phyloP scores from a whole-genome alignment of 2,113 vertebrate genomes.

The Nanorana parkeri region DNA sequence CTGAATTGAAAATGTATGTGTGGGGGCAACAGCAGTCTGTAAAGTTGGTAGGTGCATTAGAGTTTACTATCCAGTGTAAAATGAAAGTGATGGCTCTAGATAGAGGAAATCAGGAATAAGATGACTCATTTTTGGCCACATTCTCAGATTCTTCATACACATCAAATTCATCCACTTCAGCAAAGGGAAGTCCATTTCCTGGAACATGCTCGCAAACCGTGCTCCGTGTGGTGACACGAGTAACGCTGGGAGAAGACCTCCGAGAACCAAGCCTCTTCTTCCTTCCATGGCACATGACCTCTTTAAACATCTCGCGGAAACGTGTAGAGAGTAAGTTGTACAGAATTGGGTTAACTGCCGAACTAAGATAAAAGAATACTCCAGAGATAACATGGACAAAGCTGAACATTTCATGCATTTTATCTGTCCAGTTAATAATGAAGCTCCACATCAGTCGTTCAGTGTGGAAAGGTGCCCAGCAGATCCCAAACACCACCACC shows the following conservation, averaged over 20 bases:
- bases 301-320: constrained; percentile 91
- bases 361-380: constrained; percentile 92
- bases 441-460: constrained; percentile 95
- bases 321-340: constrained; percentile 95
- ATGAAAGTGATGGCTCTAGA: not conserved
- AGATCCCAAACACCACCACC: constrained; percentile 91
- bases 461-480: constrained; percentile 93
- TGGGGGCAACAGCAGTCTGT: not conserved
- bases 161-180: constrained; percentile 58
- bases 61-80: not conserved
- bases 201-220: constrained; percentile 76
- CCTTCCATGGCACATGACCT: constrained; percentile 78
- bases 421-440: constrained; percentile 77
- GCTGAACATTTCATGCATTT: constrained; percentile 77
- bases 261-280: constrained; percentile 45
- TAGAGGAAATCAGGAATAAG: constrained; percentile 53
- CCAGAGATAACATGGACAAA: constrained; percentile 87
- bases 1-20: not conserved
- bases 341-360: constrained; percentile 86
- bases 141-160: constrained; percentile 57
- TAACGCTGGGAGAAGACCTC: constrained; percentile 76
- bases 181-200: constrained; percentile 61
- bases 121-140: constrained; percentile 12
- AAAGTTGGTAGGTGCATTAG: not conserved
- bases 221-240: constrained; percentile 78